Evolutionary conservation across 2,113 vertebrate species (phyloP), one percentile per base, ranked within the genome.

Genomic region (Cephalopterus ornatus): DNA sequence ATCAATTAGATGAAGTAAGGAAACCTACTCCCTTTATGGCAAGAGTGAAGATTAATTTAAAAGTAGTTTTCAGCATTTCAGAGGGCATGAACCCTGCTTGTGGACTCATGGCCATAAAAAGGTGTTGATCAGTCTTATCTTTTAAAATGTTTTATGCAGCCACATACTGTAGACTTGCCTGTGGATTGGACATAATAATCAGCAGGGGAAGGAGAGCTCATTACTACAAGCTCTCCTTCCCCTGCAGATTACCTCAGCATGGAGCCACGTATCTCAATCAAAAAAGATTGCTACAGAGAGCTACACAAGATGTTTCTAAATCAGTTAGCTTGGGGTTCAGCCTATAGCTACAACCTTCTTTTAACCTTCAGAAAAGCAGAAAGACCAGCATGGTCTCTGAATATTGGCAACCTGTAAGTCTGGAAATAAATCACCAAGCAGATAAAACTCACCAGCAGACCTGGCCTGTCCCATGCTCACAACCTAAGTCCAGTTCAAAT

Each of bases 221-320:
- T 93, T 75, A 90, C 77, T 67, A 27, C 59, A 58, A 96, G 47
- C 85, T 89, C 78, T 79, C 83, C 82, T 93, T 97, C 75, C 52
- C 63, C 85, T 89, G 75, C 93, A 92, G 74, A 95, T 91, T 95
- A 96, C 77, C 90, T 87, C 93, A 95, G 90, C 90, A 53, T 47
- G 86, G 85, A 93, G 78, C 84, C 75, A 79, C 8, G 2, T 65
- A 85, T 89, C 67, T 95, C 88, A 95, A 95, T 88, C 56, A 82
- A 32, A 85, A 61, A 62, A 87, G 42, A 91, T 42, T 92, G 73
- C 55, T 88, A 71, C 32, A 1, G 47, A 92, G 74, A 90, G 78
- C 85, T 96, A 92, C 65, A 79, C 55, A 78, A 92, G 76, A 55
- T 78, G 66, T 70, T 93, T 97, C 81, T 81, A 55, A 93, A 93